phyloP scores from a whole-genome alignment of 2,888 invertebrate species.

The Cacoxenus indagator region DNA sequence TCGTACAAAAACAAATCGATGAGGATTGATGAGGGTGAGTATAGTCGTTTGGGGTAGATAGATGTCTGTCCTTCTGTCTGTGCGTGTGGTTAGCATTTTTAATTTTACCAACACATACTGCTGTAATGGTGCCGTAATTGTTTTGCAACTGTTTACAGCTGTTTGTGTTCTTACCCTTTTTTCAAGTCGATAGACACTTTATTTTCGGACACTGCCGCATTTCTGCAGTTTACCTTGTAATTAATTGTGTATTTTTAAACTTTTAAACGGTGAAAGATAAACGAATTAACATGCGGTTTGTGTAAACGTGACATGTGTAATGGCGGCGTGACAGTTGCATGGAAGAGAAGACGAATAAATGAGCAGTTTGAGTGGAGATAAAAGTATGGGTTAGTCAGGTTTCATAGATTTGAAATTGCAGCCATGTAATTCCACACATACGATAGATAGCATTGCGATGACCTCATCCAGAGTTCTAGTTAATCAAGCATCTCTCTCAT shows the following conservation, averaged over 20 bases:
- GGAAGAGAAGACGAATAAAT: background rate
- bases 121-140: slow-evolving; percentile 12
- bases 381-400: background rate
- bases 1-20: background rate
- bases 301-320: slow-evolving; percentile 7
- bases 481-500: too few species aligned
- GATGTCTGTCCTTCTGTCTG: background rate
- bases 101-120: slow-evolving; percentile 9
- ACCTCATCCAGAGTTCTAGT: too few species aligned
- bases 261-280: slow-evolving; percentile 10
- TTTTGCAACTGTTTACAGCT: slow-evolving; percentile 21
- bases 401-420: too few species aligned
- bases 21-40: background rate
- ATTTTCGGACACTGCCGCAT: background rate
- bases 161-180: slow-evolving; percentile 4
- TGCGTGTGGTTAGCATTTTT: slow-evolving; percentile 21
- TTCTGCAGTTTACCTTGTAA: slow-evolving; percentile 9
- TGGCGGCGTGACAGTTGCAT: background rate
- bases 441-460: background rate
- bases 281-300: slow-evolving; percentile 17
- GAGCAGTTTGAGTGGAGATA: background rate
- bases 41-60: background rate
- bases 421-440: background rate
- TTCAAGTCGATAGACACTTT: background rate
- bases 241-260: slow-evolving; percentile 14